A percentile compares a stretch with the other conserved stretches of the same genome.
Conservation (phyloP, 2,888 invertebrate genomes). For the Caenorhabditis imperialis region DNA sequence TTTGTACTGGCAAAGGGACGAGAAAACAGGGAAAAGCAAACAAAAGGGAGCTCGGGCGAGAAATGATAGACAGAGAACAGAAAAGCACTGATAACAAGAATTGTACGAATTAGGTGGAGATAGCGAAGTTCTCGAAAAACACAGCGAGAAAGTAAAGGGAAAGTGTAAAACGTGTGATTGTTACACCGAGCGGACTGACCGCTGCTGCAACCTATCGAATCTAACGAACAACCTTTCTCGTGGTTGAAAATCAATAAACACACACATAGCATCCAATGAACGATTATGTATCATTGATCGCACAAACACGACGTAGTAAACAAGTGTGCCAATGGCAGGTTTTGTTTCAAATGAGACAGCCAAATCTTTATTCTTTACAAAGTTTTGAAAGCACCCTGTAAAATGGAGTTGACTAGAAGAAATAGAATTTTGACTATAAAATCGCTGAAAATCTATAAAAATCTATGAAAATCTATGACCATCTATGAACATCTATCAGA, state of each 20-base stretch:
- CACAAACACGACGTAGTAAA: constrained; percentile 4
- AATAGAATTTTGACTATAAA: too few relatives aligned
- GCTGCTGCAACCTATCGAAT: constrained; percentile 29
- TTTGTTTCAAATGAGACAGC: too few relatives aligned
- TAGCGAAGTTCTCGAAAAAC: constrained; percentile 7
- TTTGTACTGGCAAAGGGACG: constrained; percentile 9
- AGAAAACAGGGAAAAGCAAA: constrained; percentile 22
- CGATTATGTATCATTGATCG: constrained; percentile 35
- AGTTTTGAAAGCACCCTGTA: too few relatives aligned
- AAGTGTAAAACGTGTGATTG: constrained; percentile 34
- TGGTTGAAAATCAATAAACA: constrained; percentile 47
- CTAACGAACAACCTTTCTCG: constrained; percentile 47
- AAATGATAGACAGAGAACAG: neutral
- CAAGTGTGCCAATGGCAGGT: too few relatives aligned
- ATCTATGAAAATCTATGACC: too few relatives aligned
- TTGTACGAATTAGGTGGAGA: neutral
- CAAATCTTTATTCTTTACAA: too few relatives aligned
- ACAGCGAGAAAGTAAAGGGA: constrained; percentile 26
- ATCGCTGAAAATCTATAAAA: too few relatives aligned
- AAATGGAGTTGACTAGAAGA: too few relatives aligned
- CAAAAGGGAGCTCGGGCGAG: neutral
- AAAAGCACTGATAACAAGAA: constrained; percentile 1
- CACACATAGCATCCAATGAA: constrained; percentile 32
- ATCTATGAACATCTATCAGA: too few relatives aligned
- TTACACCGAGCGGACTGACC: constrained; percentile 35